These are phyloP conservation scores for Scomber japonicus DNA, from an alignment of 2,113 vertebrate genomes.

Conservation along the genomic window DNA sequence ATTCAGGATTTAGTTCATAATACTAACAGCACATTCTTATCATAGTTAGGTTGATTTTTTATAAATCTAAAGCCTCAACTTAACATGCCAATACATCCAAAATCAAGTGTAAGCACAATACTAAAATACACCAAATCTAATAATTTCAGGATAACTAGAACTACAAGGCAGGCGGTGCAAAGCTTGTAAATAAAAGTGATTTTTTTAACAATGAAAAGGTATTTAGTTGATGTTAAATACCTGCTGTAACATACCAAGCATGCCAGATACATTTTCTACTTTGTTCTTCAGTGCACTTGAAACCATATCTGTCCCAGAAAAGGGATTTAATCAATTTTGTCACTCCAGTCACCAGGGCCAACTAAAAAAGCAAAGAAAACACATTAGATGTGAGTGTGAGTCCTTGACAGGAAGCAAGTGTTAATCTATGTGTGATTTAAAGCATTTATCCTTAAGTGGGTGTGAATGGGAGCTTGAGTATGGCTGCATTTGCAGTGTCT, in stretches of 20 bases:
- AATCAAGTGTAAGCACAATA: no score
- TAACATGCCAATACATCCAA: no score
- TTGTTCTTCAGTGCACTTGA: background rate
- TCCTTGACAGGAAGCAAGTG: slow-evolving; percentile 26
- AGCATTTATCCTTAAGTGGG: slow-evolving; percentile 29
- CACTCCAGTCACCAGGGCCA: background rate
- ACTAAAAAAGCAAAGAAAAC: slow-evolving; percentile 8
- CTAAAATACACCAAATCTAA: background rate
- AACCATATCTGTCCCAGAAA: background rate
- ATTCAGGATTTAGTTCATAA: background rate
- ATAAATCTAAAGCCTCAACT: no score
- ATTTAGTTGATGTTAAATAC: no score
- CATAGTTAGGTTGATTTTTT: no score
- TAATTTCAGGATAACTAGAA: background rate
- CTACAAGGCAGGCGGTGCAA: background rate
- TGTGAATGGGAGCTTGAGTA: slow-evolving; percentile 23
- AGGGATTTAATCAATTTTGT: background rate
- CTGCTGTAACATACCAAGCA: background rate
- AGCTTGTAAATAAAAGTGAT: background rate
- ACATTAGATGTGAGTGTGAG: slow-evolving; percentile 5
- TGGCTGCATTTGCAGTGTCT: slow-evolving; percentile 30
- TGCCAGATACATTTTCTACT: background rate
- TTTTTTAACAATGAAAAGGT: no score
- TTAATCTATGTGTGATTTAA: slow-evolving; percentile 47
- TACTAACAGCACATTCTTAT: background rate